Percentiles rank a stretch among this genome's conserved stretches.
Conservation (phyloP, 2,888 invertebrate species). For the Andrena dorsata region DNA sequence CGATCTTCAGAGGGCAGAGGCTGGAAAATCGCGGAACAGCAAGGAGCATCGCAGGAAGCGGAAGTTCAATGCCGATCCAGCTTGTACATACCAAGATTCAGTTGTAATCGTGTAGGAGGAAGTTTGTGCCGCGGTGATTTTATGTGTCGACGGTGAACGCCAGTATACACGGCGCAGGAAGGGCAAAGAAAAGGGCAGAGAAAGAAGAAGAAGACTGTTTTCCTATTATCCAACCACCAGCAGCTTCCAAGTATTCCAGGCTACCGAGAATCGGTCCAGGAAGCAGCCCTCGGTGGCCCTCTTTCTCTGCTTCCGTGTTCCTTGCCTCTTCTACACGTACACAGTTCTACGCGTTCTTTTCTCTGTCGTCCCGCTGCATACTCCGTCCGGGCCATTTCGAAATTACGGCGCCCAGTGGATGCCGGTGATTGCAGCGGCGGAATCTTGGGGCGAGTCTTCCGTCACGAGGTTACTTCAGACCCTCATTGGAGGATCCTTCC, state of each 20-base stretch:
- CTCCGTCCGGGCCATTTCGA: slow-evolving; percentile 38
- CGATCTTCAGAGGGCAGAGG: slow-evolving; percentile 24
- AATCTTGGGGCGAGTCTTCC: not conserved
- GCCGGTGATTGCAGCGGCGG: slow-evolving; percentile 37
- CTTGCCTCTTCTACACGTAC: not conserved
- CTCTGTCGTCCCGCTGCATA: slow-evolving; percentile 19
- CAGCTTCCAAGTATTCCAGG: slow-evolving; percentile 58
- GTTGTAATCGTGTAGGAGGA: slow-evolving; percentile 56
- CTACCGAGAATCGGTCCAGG: slow-evolving; percentile 60
- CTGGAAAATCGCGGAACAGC: slow-evolving; percentile 48
- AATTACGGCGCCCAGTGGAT: slow-evolving; percentile 58
- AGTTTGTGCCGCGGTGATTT: slow-evolving; percentile 52
- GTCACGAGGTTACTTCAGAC: not conserved
- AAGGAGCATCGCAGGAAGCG: slow-evolving; percentile 53
- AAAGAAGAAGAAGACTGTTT: slow-evolving; percentile 54
- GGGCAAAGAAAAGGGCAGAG: slow-evolving; percentile 34
- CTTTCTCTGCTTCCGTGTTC: slow-evolving; percentile 39
- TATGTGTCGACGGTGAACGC: slow-evolving; percentile 40
- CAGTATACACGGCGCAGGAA: slow-evolving; percentile 11
- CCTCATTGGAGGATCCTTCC: not conserved
- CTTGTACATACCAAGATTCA: slow-evolving; percentile 29
- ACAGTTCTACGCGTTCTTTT: not conserved
- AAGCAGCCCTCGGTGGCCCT: slow-evolving; percentile 55
- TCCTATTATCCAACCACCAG: slow-evolving; percentile 59
- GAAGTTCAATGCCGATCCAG: slow-evolving; percentile 43